Evolutionary conservation across 2,888 invertebrate genomes (phyloP).

Genomic region (Kryphioiulus occultus): DNA sequence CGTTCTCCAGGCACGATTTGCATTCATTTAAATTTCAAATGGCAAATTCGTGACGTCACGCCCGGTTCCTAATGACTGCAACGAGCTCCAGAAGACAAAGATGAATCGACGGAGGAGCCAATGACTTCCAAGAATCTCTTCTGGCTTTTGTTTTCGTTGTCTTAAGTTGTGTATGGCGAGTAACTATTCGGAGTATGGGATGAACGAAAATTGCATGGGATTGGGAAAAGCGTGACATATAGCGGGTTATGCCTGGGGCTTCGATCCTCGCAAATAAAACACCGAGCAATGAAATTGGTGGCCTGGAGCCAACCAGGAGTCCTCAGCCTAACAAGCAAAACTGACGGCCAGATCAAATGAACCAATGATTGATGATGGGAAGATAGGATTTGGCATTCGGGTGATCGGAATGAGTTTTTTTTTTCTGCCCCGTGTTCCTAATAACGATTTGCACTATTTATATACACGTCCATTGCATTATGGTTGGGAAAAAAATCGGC

Average conservation of each 20-base stretch:
- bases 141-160: neutral
- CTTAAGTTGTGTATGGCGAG: neutral
- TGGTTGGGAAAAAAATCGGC: neutral
- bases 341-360: slow-evolving; percentile 43
- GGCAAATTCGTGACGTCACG: neutral
- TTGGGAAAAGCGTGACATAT: neutral
- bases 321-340: neutral
- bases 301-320: neutral
- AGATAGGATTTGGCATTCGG: slow-evolving; percentile 43
- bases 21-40: neutral
- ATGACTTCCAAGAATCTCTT: neutral
- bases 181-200: neutral
- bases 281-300: slow-evolving; percentile 8
- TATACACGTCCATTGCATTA: slow-evolving; percentile 1
- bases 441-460: slow-evolving; percentile 25
- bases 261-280: slow-evolving; percentile 19
- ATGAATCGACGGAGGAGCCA: neutral
- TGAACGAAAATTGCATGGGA: neutral
- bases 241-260: neutral
- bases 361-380: slow-evolving; percentile 43
- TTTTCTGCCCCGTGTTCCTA: neutral
- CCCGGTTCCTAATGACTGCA: neutral
- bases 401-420: neutral
- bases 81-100: neutral
- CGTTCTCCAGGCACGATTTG: neutral